Percentiles rank a stretch among this genome's conserved stretches.
Evolutionary conservation across 2,888 invertebrate species (phyloP).

Genomic region (Malthinus seriepunctatus): DNA sequence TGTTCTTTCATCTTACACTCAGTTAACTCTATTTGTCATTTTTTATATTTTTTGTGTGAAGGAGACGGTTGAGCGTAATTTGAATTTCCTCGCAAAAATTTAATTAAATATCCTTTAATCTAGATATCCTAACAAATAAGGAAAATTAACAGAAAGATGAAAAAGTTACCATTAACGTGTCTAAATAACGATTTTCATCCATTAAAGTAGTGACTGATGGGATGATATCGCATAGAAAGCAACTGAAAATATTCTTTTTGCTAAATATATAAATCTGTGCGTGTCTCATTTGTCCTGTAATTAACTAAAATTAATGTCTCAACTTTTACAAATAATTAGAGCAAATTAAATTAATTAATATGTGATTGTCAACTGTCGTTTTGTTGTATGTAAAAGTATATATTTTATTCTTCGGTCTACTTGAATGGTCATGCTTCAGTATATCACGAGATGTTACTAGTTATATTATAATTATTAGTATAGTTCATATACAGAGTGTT

Average conservation of each 20-base stretch:
- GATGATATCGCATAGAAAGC: too few species aligned
- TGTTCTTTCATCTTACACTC: conserved; percentile 20
- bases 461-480: neutral
- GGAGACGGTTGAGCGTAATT: too few species aligned
- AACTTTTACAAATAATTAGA: conserved; percentile 7
- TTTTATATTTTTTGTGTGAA: neutral
- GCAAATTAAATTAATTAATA: conserved; percentile 2
- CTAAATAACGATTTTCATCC: too few species aligned
- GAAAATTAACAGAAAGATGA: too few species aligned
- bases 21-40: conserved; percentile 13
- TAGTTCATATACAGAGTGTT: too few species aligned
- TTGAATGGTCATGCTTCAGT: neutral
- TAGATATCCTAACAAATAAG: too few species aligned
- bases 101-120: too few species aligned
- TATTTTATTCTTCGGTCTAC: neutral
- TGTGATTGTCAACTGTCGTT: conserved; percentile 4
- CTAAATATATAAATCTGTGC: too few species aligned
- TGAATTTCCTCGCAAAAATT: too few species aligned
- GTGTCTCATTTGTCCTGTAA: neutral
- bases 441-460: neutral
- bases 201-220: too few species aligned
- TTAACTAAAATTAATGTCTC: neutral
- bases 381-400: neutral
- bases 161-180: too few species aligned
- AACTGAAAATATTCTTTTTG: too few species aligned